These are phyloP conservation scores for Mesaphorura yosii DNA, from an alignment of 1,140 invertebrate species.

Conservation along the genomic window DNA sequence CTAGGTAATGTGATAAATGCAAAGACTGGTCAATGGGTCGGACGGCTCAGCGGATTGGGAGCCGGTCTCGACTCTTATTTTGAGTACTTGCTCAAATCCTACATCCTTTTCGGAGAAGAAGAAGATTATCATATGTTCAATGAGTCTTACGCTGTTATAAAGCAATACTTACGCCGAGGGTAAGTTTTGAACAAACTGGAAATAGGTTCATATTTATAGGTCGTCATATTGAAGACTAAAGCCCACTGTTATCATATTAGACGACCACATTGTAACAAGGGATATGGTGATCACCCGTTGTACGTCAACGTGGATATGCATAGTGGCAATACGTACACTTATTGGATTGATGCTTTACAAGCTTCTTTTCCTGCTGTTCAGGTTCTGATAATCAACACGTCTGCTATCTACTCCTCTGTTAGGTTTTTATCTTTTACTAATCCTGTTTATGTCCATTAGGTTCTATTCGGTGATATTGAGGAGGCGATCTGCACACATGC, in stretches of 20 bases:
- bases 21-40: constrained; percentile 52
- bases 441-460: too few relatives aligned
- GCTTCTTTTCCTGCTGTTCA: constrained; percentile 52
- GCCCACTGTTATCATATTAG: too few relatives aligned
- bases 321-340: constrained; percentile 48
- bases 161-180: constrained; percentile 51
- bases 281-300: constrained; percentile 50
- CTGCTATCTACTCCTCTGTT: background rate
- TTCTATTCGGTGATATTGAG: constrained; percentile 55
- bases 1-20: constrained; percentile 51
- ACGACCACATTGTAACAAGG: constrained; percentile 46
- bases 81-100: constrained; percentile 56
- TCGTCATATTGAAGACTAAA: constrained; percentile 8
- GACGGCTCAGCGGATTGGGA: constrained; percentile 49
- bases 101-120: constrained; percentile 52
- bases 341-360: constrained; percentile 58
- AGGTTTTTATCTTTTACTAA: background rate
- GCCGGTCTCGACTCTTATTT: constrained; percentile 59
- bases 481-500: constrained; percentile 60
- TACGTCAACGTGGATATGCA: constrained; percentile 60
- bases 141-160: constrained; percentile 48
- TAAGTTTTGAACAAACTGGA: constrained; percentile 36
- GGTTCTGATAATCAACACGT: constrained; percentile 34
- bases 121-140: constrained; percentile 50
- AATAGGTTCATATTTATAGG: too few relatives aligned